Conservation (phyloP, 2,888 invertebrate species). For the Heteromurus nitidus region DNA sequence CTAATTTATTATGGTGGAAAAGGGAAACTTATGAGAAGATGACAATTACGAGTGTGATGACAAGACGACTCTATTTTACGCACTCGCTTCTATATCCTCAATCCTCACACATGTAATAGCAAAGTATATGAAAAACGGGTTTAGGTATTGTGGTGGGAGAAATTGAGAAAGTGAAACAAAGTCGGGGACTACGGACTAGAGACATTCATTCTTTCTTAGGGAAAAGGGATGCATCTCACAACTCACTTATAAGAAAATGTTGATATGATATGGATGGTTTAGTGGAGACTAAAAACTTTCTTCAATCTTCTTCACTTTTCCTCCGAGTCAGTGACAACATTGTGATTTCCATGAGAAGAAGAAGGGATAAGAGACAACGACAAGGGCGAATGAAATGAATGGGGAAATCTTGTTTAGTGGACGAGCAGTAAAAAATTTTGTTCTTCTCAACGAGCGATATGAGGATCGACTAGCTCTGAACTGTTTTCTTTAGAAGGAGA, state of each 20-base stretch:
- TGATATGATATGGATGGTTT: neutral
- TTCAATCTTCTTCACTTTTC: slow-evolving; percentile 53
- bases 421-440: neutral
- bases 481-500: no score
- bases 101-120: no score
- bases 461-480: no score
- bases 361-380: slow-evolving; percentile 3
- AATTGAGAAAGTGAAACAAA: slow-evolving; percentile 30
- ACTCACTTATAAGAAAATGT: no score
- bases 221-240: neutral
- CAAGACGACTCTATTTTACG: slow-evolving; percentile 27
- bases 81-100: slow-evolving; percentile 11
- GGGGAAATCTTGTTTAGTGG: slow-evolving; percentile 51
- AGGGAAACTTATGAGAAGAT: slow-evolving; percentile 51
- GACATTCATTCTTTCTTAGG: neutral
- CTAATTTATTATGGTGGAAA: slow-evolving; percentile 55
- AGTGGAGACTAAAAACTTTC: slow-evolving; percentile 31
- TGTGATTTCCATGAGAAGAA: slow-evolving; percentile 25
- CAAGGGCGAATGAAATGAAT: slow-evolving; percentile 36
- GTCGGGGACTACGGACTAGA: neutral
- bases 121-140: neutral
- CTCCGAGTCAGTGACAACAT: slow-evolving; percentile 39
- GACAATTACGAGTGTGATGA: slow-evolving; percentile 50
- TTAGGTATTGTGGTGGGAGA: slow-evolving; percentile 7
- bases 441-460: neutral